Evolutionary conservation across 2,113 vertebrate genomes (phyloP).

Genomic region (Ophiodon elongatus): DNA sequence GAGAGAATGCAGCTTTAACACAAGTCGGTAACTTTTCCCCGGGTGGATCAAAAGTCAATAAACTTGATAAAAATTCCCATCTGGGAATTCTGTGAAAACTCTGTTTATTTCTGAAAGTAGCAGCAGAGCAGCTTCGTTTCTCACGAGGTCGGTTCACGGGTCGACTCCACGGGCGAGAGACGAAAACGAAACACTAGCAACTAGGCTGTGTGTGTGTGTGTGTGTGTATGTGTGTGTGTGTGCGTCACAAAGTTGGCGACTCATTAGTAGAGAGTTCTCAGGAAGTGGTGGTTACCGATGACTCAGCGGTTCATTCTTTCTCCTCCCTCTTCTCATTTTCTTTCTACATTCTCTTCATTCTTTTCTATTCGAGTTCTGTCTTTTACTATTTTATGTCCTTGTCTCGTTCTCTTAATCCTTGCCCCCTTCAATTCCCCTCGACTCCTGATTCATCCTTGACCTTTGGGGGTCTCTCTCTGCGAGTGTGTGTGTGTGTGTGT

Average conservation of each 20-base stretch:
- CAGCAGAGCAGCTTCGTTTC: constrained; percentile 47
- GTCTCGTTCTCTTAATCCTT: constrained; percentile 15
- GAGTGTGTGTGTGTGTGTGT: constrained; percentile 26
- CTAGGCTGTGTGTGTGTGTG: background rate
- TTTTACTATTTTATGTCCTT: constrained; percentile 13
- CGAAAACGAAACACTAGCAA: too few species aligned
- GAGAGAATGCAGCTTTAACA: too few species aligned
- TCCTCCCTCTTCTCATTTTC: too few species aligned
- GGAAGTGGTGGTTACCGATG: constrained; percentile 77
- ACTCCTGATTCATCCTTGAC: constrained; percentile 33
- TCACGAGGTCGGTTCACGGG: constrained; percentile 54
- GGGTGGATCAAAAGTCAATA: background rate
- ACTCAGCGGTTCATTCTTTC: constrained; percentile 72
- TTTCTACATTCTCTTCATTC: constrained; percentile 67
- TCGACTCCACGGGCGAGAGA: constrained; percentile 41
- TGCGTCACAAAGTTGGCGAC: constrained; percentile 60
- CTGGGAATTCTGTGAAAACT: constrained; percentile 58
- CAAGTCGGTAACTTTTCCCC: too few species aligned
- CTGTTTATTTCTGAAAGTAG: constrained; percentile 17
- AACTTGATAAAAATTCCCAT: background rate
- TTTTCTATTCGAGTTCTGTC: constrained; percentile 43
- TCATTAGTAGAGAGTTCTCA: constrained; percentile 66
- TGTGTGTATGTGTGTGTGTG: constrained; percentile 11
- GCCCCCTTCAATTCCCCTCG: background rate
- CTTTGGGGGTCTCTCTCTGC: constrained; percentile 35